Conservation (phyloP, 2,797 vertebrate species). For the Percopsis omiscomaycus region DNA sequence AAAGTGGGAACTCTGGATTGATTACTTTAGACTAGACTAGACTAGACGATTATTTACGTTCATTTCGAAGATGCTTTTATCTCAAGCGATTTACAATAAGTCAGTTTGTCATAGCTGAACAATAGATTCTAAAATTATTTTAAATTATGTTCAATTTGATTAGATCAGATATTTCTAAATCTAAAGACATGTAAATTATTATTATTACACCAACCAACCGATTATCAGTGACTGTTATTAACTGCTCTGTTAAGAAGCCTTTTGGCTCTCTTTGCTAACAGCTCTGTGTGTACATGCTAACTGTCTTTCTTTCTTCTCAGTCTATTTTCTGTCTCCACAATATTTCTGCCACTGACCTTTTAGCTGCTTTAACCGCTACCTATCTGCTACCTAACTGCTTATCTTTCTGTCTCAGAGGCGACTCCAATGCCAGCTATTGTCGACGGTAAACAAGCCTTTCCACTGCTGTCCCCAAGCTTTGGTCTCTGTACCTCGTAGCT, state of each 20-base stretch:
- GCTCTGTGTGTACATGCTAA: background rate
- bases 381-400: conserved; percentile 82
- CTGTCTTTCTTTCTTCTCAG: conserved; percentile 1
- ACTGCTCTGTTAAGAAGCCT: background rate
- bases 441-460: conserved; percentile 87
- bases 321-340: conserved; percentile 26
- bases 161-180: too few species aligned
- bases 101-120: too few species aligned
- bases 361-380: conserved; percentile 47
- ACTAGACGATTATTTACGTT: too few species aligned
- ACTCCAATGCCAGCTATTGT: conserved; percentile 92
- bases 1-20: background rate
- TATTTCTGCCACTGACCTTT: conserved; percentile 56
- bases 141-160: too few species aligned
- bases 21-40: too few species aligned
- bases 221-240: background rate
- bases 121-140: background rate
- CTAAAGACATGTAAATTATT: too few species aligned
- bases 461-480: background rate
- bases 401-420: conserved; percentile 86
- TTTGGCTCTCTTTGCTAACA: background rate
- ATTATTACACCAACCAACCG: background rate
- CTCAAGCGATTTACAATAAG: too few species aligned
- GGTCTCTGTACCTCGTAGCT: conserved; percentile 5
- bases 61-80: too few species aligned